Evolutionary conservation across 2,797 vertebrate species (phyloP).

Genomic region (Arremon aurantiirostris): DNA sequence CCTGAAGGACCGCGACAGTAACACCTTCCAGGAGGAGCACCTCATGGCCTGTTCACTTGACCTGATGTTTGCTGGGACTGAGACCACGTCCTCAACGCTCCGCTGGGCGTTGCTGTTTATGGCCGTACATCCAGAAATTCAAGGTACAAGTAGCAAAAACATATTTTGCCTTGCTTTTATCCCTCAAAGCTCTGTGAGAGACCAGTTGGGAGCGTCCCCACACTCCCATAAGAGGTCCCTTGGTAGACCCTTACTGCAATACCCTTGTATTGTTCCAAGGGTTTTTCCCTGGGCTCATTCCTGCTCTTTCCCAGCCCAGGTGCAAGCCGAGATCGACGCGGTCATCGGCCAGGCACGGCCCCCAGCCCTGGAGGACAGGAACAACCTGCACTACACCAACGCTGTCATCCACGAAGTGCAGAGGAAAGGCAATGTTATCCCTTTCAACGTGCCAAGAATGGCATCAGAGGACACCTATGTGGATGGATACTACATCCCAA

Average conservation of each 20-base stretch:
- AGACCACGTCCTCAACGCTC: slow-evolving; percentile 84
- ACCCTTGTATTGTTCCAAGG: rapidly evolving
- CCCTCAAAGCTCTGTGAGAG: background rate
- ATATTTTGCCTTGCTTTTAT: background rate
- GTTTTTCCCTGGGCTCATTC: background rate
- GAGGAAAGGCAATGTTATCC: slow-evolving; percentile 81
- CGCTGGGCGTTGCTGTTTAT: slow-evolving; percentile 87
- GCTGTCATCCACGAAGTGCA: slow-evolving; percentile 87
- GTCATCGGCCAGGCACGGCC: slow-evolving; percentile 74
- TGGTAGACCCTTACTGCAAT: background rate
- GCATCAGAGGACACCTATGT: slow-evolving; percentile 67
- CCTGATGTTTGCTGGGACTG: slow-evolving; percentile 85
- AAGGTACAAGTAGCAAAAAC: slow-evolving; percentile 67
- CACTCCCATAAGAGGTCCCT: no score
- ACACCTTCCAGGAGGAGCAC: slow-evolving; percentile 78
- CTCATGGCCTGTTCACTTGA: slow-evolving; percentile 78
- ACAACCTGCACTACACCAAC: slow-evolving; percentile 82
- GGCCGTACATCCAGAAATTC: slow-evolving; percentile 78
- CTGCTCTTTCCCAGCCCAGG: slow-evolving; percentile 55
- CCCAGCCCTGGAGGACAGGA: slow-evolving; percentile 73
- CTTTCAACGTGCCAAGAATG: slow-evolving; percentile 73
- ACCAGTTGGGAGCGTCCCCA: background rate
- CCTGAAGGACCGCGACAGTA: background rate
- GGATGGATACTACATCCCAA: slow-evolving; percentile 80
- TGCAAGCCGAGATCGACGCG: slow-evolving; percentile 83